These are phyloP conservation scores for Phodopus roborovskii DNA, from an alignment of 2,113 vertebrate genomes.

Conservation along the genomic window DNA sequence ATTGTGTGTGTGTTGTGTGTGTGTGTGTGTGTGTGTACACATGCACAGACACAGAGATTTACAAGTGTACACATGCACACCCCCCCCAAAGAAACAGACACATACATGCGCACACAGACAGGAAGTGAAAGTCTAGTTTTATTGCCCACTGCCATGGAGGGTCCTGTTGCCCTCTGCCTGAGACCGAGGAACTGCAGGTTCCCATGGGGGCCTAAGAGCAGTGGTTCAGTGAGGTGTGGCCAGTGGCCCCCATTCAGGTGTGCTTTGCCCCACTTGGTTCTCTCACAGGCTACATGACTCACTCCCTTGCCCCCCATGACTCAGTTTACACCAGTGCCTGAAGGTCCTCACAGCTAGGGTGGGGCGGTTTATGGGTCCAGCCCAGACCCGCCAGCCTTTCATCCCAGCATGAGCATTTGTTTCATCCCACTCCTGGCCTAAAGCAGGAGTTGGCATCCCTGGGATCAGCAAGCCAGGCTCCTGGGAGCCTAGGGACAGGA, in stretches of 20 bases:
- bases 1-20: not conserved
- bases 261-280: constrained; percentile 62
- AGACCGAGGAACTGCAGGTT: not conserved
- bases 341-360: constrained; percentile 75
- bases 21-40: not conserved
- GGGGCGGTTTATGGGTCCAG: constrained; percentile 68
- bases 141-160: not conserved
- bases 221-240: not conserved
- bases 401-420: constrained; percentile 33
- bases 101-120: not conserved
- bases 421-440: constrained; percentile 50
- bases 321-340: constrained; percentile 77
- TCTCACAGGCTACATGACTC: constrained; percentile 67
- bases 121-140: not conserved
- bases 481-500: not conserved
- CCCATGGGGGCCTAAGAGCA: not conserved
- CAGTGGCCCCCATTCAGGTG: not conserved
- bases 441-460: constrained; percentile 14
- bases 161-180: not conserved
- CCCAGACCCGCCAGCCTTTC: constrained; percentile 67
- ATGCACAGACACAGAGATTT: fast-evolving
- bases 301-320: constrained; percentile 75
- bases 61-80: not conserved
- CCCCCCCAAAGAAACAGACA: not conserved
- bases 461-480: not conserved